phyloP scores from a whole-genome alignment of 2,113 vertebrate genomes.

The Anarhynchus alexandrinus region DNA sequence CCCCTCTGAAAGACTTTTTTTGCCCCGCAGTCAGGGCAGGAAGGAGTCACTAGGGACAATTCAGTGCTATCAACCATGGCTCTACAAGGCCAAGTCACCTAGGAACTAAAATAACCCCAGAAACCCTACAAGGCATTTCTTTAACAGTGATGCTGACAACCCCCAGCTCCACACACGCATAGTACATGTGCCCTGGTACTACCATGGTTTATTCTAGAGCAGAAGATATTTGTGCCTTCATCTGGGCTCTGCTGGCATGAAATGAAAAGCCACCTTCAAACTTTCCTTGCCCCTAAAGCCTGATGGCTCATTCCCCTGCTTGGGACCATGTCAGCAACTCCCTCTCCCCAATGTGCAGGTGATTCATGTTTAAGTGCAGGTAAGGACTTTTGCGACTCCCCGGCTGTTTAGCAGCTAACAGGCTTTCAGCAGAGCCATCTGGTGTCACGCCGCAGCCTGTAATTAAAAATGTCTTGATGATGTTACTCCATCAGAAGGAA shows the following conservation, averaged over 20 bases:
- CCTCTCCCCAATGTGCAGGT: neutral
- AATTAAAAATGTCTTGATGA: neutral
- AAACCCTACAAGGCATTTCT: neutral
- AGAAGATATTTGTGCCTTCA: neutral
- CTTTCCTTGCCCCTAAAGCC: neutral
- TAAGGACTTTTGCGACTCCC: neutral
- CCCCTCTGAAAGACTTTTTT: neutral
- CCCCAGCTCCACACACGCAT: neutral
- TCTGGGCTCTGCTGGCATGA: neutral
- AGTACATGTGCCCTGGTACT: neutral
- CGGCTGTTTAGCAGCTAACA: neutral
- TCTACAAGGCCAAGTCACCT: neutral
- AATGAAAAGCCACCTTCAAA: neutral
- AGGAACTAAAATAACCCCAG: neutral
- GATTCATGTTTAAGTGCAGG: neutral
- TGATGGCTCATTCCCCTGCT: neutral
- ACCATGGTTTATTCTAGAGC: neutral
- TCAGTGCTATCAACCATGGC: neutral
- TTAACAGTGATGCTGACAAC: neutral
- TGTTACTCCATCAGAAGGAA: neutral
- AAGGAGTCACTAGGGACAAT: neutral
- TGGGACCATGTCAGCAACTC: neutral
- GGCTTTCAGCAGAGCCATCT: neutral
- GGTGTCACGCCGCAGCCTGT: neutral
- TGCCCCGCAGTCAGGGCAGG: neutral